Percentiles rank a stretch among this genome's conserved stretches.
phyloP scores from a whole-genome alignment of 2,888 invertebrate species.

The Xanthia icteritia region DNA sequence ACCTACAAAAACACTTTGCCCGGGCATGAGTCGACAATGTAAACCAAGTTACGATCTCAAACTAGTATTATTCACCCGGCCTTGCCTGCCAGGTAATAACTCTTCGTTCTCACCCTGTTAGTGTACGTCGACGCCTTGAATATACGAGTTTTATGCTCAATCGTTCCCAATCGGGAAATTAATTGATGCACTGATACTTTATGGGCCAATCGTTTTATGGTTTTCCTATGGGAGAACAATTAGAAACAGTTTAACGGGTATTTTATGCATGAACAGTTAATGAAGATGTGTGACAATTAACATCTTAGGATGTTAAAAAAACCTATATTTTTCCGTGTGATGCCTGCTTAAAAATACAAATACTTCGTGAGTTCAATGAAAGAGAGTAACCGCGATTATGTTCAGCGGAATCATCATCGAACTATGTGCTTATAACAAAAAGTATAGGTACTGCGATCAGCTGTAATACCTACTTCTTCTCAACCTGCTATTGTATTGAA shows the following conservation, averaged over 20 bases:
- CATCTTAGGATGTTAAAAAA: neutral
- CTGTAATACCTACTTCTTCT: neutral
- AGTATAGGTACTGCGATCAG: neutral
- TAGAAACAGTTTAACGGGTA: neutral
- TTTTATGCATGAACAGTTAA: neutral
- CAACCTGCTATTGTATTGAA: neutral
- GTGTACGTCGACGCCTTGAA: slow-evolving; percentile 33
- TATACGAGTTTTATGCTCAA: slow-evolving; percentile 17
- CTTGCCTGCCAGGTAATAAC: slow-evolving; percentile 16
- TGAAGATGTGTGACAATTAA: neutral
- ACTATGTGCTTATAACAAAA: neutral
- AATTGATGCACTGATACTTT: slow-evolving; percentile 20
- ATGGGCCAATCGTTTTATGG: neutral
- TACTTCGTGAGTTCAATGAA: neutral
- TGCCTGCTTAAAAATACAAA: neutral
- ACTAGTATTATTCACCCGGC: slow-evolving; percentile 16
- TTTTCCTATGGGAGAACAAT: neutral
- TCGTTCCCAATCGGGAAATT: slow-evolving; percentile 23
- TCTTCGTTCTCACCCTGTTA: slow-evolving; percentile 26
- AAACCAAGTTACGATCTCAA: neutral
- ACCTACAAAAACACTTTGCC: neutral
- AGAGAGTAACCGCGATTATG: neutral
- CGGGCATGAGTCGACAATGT: neutral
- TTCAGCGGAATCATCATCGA: neutral
- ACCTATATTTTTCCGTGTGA: neutral